Base-by-base conservation (phyloP, 1,140 invertebrate species). In the Lethocerus indicus region DNA sequence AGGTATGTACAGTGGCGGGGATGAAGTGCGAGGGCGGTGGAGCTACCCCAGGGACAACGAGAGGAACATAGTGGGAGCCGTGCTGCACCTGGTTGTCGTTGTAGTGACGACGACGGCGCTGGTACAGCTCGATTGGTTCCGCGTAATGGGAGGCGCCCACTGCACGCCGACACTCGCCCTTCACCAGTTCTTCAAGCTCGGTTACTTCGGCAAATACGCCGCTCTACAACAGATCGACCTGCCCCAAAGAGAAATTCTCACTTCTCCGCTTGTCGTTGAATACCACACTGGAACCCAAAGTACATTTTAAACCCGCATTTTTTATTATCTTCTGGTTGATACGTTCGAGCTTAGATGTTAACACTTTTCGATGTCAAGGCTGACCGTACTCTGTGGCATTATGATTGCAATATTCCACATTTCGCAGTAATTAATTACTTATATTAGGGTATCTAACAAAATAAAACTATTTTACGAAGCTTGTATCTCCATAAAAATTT, bases 71-170 rank as follows among this genome's bases (percentile, higher is more conserved):
- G 67, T 71, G 40, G 70, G 70, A 13, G 69, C 69, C 32, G 66
- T 70, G 52, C 71, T 73, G 49, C 71, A 73, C 59, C 54, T 67
- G 45, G 56, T 61, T 1, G 69, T 69, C 40, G 70, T 71, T 50
- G 54, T 71, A 29, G 52, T 73, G 49, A 67, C 68, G 3, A 70
- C 68, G 54, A 65, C 66, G 39, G 69, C 70, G 7, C 54, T 72
- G 26, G 66, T 70, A 9, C 68, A 71, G 50, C 64, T 70, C 3
- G 66, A 65, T 51, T 73, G 70, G 71, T 72, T 73, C 51, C 61
- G 62, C 24, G 63, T 73, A 21, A 66, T 65, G 54, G n/a, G n/a
- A n/a, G 69, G 69, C 0, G 55, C 64, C 12, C 61, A 67, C 41
- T 73, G 71, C 55, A 59, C 63, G 1, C 66, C 69, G 47, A 67